These are phyloP conservation scores for Papilio protenor DNA, from an alignment of 2,888 invertebrate species.

Conservation along the genomic window DNA sequence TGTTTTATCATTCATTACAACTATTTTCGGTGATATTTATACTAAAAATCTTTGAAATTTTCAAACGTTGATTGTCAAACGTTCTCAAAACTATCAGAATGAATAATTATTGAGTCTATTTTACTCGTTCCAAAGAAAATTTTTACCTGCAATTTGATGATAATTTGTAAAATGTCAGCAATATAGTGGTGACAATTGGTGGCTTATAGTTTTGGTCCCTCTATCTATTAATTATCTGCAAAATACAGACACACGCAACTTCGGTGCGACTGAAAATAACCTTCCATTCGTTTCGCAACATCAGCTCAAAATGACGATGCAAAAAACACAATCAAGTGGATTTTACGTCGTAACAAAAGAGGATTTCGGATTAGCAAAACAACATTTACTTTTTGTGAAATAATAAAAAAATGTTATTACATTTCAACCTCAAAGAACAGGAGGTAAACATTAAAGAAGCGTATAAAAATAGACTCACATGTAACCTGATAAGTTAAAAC, in stretches of 20 bases:
- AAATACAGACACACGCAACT: not conserved
- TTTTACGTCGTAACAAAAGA: not conserved
- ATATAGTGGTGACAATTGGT: too few species aligned
- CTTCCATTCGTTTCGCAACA: constrained; percentile 15
- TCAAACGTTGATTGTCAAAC: too few species aligned
- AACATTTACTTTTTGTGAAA: not conserved
- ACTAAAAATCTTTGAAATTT: too few species aligned
- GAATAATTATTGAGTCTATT: too few species aligned
- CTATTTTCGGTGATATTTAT: too few species aligned
- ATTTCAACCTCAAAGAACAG: not conserved
- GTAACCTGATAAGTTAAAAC: not conserved
- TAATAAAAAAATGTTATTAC: not conserved
- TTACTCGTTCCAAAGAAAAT: too few species aligned
- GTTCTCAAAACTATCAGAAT: too few species aligned
- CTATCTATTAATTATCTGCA: not conserved
- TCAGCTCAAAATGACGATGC: constrained; percentile 2
- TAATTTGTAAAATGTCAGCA: not conserved
- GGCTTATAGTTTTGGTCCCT: not conserved
- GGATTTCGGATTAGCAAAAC: not conserved
- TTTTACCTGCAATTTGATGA: not conserved
- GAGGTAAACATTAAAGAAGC: not conserved
- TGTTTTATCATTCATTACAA: too few species aligned
- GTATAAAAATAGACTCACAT: not conserved
- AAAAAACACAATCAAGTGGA: constrained; percentile 1
- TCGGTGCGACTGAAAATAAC: not conserved